Evolutionary conservation across 1,140 invertebrate genomes (phyloP).

Genomic region (Drosophila tsacasi): DNA sequence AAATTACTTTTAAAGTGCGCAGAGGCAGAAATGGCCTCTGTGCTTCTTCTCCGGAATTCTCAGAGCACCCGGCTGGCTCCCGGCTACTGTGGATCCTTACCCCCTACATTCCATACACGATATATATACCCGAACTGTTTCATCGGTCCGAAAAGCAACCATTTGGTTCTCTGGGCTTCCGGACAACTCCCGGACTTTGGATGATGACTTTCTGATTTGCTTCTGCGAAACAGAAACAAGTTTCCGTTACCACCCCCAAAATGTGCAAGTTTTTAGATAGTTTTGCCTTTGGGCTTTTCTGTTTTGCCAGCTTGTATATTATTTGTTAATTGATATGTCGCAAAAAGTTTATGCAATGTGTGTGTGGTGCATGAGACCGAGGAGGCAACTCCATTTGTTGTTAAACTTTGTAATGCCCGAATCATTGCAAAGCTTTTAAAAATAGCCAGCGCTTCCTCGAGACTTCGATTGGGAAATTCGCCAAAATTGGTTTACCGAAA

Average conservation of each 20-base stretch:
- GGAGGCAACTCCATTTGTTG: slow-evolving; percentile 30
- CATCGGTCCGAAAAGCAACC: slow-evolving; percentile 66
- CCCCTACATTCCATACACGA: slow-evolving; percentile 13
- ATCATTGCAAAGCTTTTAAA: slow-evolving; percentile 52
- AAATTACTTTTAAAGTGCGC: slow-evolving; percentile 81
- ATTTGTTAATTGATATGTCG: slow-evolving; percentile 82
- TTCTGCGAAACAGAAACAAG: slow-evolving; percentile 72
- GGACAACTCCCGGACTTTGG: slow-evolving; percentile 53
- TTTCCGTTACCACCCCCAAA: slow-evolving; percentile 10
- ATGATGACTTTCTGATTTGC: slow-evolving; percentile 82
- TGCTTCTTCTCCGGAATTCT: background rate
- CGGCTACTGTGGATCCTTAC: slow-evolving; percentile 1
- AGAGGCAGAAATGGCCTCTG: slow-evolving; percentile 36
- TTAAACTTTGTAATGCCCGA: slow-evolving; percentile 59
- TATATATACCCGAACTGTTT: slow-evolving; percentile 26
- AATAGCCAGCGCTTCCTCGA: slow-evolving; percentile 7
- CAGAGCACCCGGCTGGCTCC: background rate
- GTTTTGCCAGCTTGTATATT: slow-evolving; percentile 74
- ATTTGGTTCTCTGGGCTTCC: slow-evolving; percentile 33
- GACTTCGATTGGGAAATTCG: slow-evolving; percentile 5
- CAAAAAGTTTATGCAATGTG: slow-evolving; percentile 59
- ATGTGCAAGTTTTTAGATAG: slow-evolving; percentile 57
- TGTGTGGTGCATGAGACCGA: background rate
- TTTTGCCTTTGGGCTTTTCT: slow-evolving; percentile 62
- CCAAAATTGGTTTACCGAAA: slow-evolving; percentile 3